Evolutionary conservation across 2,888 invertebrate genomes (phyloP), one percentile per base, ranked within the genome.

Genomic region (Chironomus tentans): DNA sequence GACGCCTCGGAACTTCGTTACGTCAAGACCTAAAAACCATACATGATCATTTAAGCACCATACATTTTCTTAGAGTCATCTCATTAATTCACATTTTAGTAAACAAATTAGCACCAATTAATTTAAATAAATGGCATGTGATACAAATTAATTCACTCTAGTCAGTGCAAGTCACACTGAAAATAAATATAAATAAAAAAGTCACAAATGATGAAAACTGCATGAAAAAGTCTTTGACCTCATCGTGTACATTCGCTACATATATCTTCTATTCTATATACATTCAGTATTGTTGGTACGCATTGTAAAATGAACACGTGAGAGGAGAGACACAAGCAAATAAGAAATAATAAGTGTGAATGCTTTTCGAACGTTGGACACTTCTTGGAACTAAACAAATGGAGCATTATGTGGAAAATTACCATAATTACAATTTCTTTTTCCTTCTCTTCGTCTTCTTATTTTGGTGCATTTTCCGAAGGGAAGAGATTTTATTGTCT

Each of bases 321-420:
- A 65, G 21, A 65, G 65, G 22, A 13, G 10, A 65, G 65, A 65
- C 13, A 24, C 21, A 62, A 62, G 22, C 38, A 18, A 56, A 65
- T 13, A 65, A 12, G 13, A 24, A 65, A 65, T 65, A 65, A 24
- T 65, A 65, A 24, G 65, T 65, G 65, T 65, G 65, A 65, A 65
- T 65, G 65, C 65, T 65, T 56, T 56, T 6, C 56, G 15, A 56
- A 15, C 56, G 56, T 56, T 65, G 65, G 65, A 65, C 65, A 65
- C 65, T 65, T 65, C 65, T 65, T 65, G 68, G 46, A 68, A 68
- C 46, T 38, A 38, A 73, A 73, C 62, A 73, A 73, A 73, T 73
- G 72, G 72, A 73, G 72, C 72, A 73, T 73, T 73, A 62, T 22
- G 56, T 21, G 56, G 72, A 73, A 62, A 73, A 73, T 73, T 73